Evolutionary conservation across 2,797 vertebrate species (phyloP).

Genomic region (Peromyscus melanophrys): DNA sequence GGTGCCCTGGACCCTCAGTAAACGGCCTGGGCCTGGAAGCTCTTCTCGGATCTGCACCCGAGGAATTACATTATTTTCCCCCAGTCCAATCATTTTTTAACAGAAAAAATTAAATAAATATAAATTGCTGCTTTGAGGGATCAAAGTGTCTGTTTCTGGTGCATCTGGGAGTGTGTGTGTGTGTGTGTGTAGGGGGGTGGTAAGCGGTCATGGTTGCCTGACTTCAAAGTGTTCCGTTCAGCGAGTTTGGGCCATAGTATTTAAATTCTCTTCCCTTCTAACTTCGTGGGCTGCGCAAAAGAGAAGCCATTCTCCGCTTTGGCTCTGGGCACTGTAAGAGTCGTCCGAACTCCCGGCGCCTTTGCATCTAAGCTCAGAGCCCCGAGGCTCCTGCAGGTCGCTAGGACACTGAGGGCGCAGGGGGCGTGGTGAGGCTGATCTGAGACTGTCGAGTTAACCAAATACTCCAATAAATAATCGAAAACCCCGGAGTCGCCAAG

Average conservation of each 20-base stretch:
- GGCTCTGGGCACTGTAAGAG: conserved; percentile 61
- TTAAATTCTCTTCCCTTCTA: conserved; percentile 7
- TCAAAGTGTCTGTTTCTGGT: conserved; percentile 88
- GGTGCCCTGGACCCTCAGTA: not conserved
- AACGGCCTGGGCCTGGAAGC: not conserved
- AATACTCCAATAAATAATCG: not conserved
- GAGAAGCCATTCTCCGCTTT: not conserved
- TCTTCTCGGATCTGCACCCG: conserved; percentile 35
- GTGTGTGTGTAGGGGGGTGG: not conserved
- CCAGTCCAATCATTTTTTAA: conserved; percentile 57
- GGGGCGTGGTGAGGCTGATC: conserved; percentile 29
- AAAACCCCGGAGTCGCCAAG: not conserved
- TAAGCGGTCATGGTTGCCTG: conserved; percentile 75
- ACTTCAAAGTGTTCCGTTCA: conserved; percentile 79
- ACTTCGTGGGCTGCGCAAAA: not conserved
- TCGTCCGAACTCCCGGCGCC: not conserved
- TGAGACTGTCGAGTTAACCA: not conserved
- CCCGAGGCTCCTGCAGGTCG: fast-evolving
- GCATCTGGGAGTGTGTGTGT: conserved; percentile 85
- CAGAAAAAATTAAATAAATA: conserved; percentile 78
- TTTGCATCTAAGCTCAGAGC: fast-evolving
- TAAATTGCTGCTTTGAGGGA: conserved; percentile 87
- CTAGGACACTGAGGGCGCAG: not conserved
- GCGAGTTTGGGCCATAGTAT: conserved; percentile 33
- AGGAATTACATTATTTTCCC: conserved; percentile 84